phyloP scores from a whole-genome alignment of 2,888 invertebrate genomes.

The Torymus tubicola region DNA sequence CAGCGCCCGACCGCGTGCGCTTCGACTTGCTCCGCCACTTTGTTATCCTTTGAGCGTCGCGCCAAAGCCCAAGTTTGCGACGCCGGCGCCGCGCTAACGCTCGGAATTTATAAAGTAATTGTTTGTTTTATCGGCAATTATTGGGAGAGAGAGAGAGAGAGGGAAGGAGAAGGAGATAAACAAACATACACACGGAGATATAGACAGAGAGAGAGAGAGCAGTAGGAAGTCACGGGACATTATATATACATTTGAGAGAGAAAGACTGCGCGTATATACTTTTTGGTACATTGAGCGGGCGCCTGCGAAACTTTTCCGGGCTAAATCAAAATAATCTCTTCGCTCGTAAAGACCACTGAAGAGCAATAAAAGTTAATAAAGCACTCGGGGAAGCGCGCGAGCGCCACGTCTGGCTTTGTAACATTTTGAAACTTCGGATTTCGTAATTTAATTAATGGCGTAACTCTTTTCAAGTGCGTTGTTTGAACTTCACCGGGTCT shows the following conservation, averaged over 20 bases:
- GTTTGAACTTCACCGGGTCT: neutral
- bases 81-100: slow-evolving; percentile 1
- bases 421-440: slow-evolving; percentile 30
- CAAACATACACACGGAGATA: no score
- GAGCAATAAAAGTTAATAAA: slow-evolving; percentile 41
- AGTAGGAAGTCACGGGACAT: neutral
- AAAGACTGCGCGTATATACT: neutral
- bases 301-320: slow-evolving; percentile 7
- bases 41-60: slow-evolving; percentile 48
- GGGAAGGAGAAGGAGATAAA: no score
- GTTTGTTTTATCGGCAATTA: slow-evolving; percentile 48
- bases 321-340: slow-evolving; percentile 37
- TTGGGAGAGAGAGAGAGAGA: neutral
- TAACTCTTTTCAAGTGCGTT: neutral
- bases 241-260: neutral
- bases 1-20: neutral
- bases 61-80: slow-evolving; percentile 40
- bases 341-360: slow-evolving; percentile 15
- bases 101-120: slow-evolving; percentile 49
- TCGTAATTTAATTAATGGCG: neutral
- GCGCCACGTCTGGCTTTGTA: slow-evolving; percentile 1
- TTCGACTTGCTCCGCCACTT: slow-evolving; percentile 37
- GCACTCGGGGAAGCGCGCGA: neutral
- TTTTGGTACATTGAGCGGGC: slow-evolving; percentile 12
- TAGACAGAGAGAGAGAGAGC: no score